A percentile compares a stretch with the other conserved stretches of the same genome.
Evolutionary conservation across 2,113 vertebrate species (phyloP).

Genomic region (Podiceps cristatus): DNA sequence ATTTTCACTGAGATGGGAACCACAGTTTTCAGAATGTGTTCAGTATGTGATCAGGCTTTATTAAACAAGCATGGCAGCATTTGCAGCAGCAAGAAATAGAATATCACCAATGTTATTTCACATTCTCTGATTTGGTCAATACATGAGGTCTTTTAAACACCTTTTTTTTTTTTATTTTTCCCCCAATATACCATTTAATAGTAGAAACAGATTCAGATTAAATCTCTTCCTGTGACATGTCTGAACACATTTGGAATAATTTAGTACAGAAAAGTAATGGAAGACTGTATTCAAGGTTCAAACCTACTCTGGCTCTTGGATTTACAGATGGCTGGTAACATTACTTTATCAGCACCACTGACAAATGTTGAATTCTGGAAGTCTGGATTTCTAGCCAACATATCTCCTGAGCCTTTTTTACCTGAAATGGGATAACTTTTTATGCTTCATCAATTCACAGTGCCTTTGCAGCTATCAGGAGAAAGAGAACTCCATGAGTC

Average conservation of each 20-base stretch:
- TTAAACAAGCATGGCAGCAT: neutral
- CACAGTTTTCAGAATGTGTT: neutral
- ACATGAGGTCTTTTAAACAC: neutral
- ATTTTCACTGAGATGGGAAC: neutral
- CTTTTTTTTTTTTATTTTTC: no score
- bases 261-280: neutral
- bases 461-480: neutral
- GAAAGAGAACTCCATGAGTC: neutral
- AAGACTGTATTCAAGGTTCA: neutral
- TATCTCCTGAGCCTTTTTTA: neutral
- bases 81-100: neutral
- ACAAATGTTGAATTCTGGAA: neutral
- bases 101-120: neutral
- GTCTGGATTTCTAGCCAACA: neutral
- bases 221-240: neutral
- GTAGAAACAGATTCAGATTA: neutral
- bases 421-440: neutral
- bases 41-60: neutral
- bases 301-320: neutral
- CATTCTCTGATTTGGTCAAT: neutral
- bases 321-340: neutral
- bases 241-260: neutral
- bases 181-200: neutral
- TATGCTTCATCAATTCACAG: neutral
- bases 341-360: neutral